Conservation (phyloP, 1,140 invertebrate species). For the Acyrthosiphon pisum region DNA sequence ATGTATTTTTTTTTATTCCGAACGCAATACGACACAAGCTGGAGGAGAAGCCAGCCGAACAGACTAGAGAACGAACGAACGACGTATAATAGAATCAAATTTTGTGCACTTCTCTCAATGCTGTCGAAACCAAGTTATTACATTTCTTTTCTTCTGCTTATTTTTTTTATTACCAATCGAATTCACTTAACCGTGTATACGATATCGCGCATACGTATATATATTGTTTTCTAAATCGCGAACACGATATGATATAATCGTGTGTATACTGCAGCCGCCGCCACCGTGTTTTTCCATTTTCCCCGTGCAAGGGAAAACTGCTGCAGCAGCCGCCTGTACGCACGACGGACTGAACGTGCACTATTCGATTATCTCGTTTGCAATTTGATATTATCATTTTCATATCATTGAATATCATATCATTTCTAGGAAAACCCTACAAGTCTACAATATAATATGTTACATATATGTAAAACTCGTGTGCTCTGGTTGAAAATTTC, state of each 20-base stretch:
- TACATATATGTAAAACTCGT: too few relatives aligned
- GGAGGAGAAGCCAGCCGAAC: neutral
- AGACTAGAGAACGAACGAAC: neutral
- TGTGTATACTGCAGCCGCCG: neutral
- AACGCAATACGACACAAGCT: neutral
- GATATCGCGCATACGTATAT: neutral
- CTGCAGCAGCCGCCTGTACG: too few relatives aligned
- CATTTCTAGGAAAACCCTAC: neutral
- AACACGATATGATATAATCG: conserved; percentile 7
- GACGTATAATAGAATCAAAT: neutral
- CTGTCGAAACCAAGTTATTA: neutral
- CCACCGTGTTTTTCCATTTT: neutral
- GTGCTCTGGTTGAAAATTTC: neutral
- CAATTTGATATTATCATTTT: neutral
- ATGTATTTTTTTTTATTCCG: neutral
- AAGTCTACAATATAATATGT: neutral
- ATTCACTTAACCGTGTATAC: neutral
- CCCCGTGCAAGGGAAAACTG: neutral
- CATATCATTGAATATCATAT: neutral
- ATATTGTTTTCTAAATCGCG: conserved; percentile 6
- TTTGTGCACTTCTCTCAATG: neutral
- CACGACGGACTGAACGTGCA: neutral
- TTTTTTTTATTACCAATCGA: neutral
- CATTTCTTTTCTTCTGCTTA: neutral
- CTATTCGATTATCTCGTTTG: neutral